Conservation (phyloP, 2,888 invertebrate species). For the Drosophila putrida region DNA sequence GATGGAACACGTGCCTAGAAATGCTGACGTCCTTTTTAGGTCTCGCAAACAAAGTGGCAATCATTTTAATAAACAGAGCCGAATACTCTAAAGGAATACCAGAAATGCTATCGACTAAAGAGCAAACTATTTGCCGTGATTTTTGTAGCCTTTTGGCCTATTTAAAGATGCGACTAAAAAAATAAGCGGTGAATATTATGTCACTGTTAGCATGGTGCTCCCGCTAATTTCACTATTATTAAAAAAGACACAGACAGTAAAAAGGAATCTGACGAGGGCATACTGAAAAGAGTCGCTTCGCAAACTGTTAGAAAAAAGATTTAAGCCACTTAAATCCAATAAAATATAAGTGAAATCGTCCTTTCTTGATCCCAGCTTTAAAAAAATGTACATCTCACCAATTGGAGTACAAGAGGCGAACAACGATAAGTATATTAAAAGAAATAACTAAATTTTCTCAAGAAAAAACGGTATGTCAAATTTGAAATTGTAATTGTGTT, state of each 20-base stretch:
- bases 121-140: not conserved
- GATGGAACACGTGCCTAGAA: not conserved
- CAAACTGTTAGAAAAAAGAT: constrained; percentile 1
- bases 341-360: constrained; percentile 1
- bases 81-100: not conserved
- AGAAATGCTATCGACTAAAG: not conserved
- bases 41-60: not conserved
- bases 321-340: too few species aligned
- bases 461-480: too few species aligned
- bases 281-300: not conserved
- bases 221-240: constrained; percentile 1
- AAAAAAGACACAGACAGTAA: not conserved
- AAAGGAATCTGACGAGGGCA: constrained; percentile 1
- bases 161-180: constrained; percentile 6
- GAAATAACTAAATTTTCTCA: too few species aligned
- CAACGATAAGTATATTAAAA: too few species aligned
- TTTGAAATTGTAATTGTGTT: not conserved
- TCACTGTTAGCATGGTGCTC: constrained; percentile 4
- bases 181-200: constrained; percentile 4
- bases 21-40: not conserved
- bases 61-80: not conserved
- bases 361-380: too few species aligned
- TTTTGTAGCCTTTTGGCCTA: not conserved
- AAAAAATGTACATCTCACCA: too few species aligned
- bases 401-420: too few species aligned